Percentiles rank a stretch among this genome's conserved stretches.
Evolutionary conservation across 1,140 invertebrate genomes (phyloP).

Genomic region (Ceratina japonica): DNA sequence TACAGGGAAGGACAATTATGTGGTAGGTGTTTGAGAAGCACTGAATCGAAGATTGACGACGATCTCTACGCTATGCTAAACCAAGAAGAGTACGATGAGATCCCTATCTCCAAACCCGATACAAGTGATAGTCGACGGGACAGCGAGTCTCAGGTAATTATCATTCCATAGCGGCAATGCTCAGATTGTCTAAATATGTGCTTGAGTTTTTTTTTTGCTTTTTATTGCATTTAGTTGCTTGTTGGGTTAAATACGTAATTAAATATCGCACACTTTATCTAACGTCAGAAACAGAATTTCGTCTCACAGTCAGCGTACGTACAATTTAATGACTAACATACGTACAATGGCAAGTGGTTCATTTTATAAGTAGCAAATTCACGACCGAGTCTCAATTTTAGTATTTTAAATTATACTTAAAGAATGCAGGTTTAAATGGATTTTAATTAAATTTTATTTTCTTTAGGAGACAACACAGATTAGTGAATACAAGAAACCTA

Average conservation of each 20-base stretch:
- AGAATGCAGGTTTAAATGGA: background rate
- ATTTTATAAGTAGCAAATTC: no score
- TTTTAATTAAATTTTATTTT: constrained; percentile 70
- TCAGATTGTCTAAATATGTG: background rate
- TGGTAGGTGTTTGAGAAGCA: constrained; percentile 85
- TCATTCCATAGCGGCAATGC: background rate
- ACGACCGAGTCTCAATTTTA: no score
- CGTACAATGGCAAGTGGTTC: no score
- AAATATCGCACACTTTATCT: background rate
- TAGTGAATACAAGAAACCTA: constrained; percentile 63
- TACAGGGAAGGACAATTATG: constrained; percentile 88
- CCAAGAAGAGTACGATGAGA: constrained; percentile 87
- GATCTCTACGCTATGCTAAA: constrained; percentile 86
- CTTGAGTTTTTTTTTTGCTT: constrained; percentile 2
- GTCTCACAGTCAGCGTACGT: no score
- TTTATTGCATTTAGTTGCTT: background rate
- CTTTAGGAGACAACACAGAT: constrained; percentile 73
- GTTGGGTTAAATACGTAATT: no score
- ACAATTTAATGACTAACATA: no score
- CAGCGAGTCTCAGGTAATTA: constrained; percentile 75
- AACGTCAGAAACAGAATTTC: background rate
- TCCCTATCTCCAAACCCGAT: constrained; percentile 84
- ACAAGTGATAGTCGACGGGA: constrained; percentile 77
- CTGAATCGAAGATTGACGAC: constrained; percentile 81
- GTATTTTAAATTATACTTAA: background rate